Evolutionary conservation across 2,888 invertebrate species (phyloP).

Genomic region (Agrotis puta): DNA sequence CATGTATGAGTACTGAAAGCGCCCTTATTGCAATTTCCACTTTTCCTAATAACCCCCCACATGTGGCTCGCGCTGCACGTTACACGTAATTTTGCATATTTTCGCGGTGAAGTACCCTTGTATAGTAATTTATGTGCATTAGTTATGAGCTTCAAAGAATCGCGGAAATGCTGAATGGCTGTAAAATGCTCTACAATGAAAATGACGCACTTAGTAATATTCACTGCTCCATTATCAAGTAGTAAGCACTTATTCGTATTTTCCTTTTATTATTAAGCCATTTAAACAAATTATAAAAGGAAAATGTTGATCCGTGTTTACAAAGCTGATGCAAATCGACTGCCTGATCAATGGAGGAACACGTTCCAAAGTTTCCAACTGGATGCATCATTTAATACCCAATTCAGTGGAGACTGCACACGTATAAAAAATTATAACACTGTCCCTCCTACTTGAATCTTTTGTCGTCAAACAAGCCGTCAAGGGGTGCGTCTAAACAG

Average conservation of each 20-base stretch:
- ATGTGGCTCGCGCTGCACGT: conserved; percentile 75
- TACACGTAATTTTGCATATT: conserved; percentile 82
- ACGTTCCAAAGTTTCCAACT: conserved; percentile 37
- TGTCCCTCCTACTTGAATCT: conserved; percentile 49
- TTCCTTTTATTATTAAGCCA: conserved; percentile 7
- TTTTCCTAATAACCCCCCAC: conserved; percentile 79
- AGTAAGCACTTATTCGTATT: conserved; percentile 21
- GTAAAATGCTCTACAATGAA: conserved; percentile 62
- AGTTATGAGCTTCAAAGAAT: conserved; percentile 78
- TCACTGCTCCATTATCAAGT: conserved; percentile 27
- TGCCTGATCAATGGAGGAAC: conserved; percentile 29
- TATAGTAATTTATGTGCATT: conserved; percentile 84
- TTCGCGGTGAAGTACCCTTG: conserved; percentile 78
- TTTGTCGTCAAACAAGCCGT: conserved; percentile 62
- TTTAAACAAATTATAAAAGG: conserved; percentile 4
- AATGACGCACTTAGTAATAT: conserved; percentile 62
- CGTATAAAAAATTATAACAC: conserved; percentile 55
- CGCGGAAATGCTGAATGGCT: conserved; percentile 70
- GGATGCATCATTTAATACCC: conserved; percentile 18
- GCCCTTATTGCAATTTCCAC: conserved; percentile 80
- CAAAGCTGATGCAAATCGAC: conserved; percentile 34
- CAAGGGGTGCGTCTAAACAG: conserved; percentile 63
- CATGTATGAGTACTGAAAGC: conserved; percentile 64
- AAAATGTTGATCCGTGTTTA: conserved; percentile 17
- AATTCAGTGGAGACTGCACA: background rate